Evolutionary conservation across 2,888 invertebrate genomes (phyloP).

Genomic region (Crepidodera aurea): DNA sequence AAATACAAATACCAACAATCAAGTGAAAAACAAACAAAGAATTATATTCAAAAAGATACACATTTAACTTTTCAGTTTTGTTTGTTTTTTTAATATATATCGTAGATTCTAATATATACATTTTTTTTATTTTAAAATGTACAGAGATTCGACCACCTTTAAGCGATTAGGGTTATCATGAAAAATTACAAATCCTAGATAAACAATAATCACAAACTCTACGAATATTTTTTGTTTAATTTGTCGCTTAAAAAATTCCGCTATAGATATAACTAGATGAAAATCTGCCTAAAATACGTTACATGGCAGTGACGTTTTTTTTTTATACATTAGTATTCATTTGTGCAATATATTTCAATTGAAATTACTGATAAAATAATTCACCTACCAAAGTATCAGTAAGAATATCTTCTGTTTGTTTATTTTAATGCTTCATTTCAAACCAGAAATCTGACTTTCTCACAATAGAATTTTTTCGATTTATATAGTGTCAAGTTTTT

Average conservation of each 20-base stretch:
- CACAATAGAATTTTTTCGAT: too few species aligned
- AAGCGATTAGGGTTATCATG: constrained; percentile 43
- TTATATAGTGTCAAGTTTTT: too few species aligned
- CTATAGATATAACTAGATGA: constrained; percentile 49
- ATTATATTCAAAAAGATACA: constrained; percentile 43
- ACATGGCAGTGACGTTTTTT: constrained; percentile 59
- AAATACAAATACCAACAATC: constrained; percentile 48
- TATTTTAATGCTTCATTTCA: too few species aligned
- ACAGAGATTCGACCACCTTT: constrained; percentile 45
- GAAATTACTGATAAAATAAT: constrained; percentile 29
- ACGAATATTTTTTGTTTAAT: constrained; percentile 17
- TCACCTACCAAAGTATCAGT: not conserved
- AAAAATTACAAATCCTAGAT: constrained; percentile 44
- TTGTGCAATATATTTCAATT: constrained; percentile 51
- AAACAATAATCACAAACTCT: constrained; percentile 32
- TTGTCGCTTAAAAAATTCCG: constrained; percentile 41
- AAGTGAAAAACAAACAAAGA: constrained; percentile 42
- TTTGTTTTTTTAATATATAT: constrained; percentile 44
- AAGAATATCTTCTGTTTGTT: not conserved
- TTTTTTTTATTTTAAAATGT: constrained; percentile 41
- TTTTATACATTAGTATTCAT: constrained; percentile 49
- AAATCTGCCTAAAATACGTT: constrained; percentile 58
- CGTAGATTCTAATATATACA: constrained; percentile 14
- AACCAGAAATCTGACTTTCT: too few species aligned
- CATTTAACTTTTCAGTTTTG: constrained; percentile 40